These are phyloP conservation scores for Drosophila nr. perissopoda DNA, from an alignment of 2,888 invertebrate species.

Conservation along the genomic window DNA sequence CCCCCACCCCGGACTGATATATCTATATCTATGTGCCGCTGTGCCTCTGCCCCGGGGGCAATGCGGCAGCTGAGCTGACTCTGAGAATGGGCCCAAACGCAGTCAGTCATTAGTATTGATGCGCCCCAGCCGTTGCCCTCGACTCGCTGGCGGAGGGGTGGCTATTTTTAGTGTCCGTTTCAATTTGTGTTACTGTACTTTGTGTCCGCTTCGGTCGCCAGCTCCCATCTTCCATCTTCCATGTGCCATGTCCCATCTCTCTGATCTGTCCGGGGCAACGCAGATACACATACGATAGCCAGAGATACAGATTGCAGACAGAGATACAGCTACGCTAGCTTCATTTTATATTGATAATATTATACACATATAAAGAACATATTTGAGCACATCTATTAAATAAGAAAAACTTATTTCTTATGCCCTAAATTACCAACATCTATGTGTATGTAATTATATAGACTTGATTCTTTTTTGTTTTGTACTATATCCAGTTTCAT, in stretches of 20 bases:
- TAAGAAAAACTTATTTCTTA: neutral
- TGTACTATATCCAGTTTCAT: neutral
- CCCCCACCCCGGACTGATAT: neutral
- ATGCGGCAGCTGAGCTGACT: conserved; percentile 7
- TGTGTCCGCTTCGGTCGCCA: conserved; percentile 42
- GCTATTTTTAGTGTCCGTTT: conserved; percentile 83
- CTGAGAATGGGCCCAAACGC: conserved; percentile 11
- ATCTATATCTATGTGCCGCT: neutral
- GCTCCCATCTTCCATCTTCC: conserved; percentile 22
- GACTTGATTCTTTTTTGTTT: neutral
- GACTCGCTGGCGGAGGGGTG: conserved; percentile 66
- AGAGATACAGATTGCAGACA: conserved; percentile 1
- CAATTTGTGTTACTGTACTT: conserved; percentile 76
- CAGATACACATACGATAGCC: conserved; percentile 3
- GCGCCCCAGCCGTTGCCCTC: conserved; percentile 69
- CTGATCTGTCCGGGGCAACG: neutral
- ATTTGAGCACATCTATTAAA: neutral
- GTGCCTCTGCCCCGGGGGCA: conserved; percentile 10
- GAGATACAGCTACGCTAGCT: neutral
- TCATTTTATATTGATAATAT: neutral
- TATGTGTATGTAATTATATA: neutral
- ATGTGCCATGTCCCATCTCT: neutral
- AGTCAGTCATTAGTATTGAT: conserved; percentile 56
- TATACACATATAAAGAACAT: neutral
- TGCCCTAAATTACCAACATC: neutral